Evolutionary conservation across 2,888 invertebrate genomes (phyloP).

Genomic region (Tinea pellionella): DNA sequence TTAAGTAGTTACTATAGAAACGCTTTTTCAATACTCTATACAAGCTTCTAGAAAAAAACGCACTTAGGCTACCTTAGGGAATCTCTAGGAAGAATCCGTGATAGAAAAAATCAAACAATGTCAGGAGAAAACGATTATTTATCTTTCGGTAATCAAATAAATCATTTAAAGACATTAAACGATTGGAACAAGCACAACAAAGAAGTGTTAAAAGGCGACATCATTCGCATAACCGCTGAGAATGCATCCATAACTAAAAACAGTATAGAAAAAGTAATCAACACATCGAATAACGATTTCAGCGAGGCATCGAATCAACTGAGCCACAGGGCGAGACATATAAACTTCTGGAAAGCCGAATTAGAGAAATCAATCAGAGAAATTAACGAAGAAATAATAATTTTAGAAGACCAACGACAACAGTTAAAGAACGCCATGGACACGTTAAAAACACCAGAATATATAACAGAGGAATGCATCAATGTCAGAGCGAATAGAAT

Average conservation of each 20-base stretch:
- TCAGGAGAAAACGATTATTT: slow-evolving; percentile 42
- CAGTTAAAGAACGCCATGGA: slow-evolving; percentile 58
- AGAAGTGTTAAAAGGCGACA: slow-evolving; percentile 45
- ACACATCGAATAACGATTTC: slow-evolving; percentile 49
- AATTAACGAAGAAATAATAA: slow-evolving; percentile 47
- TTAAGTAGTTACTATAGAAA: too few relatives aligned
- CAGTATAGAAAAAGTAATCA: slow-evolving; percentile 56
- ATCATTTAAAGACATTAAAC: slow-evolving; percentile 37
- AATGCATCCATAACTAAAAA: slow-evolving; percentile 57
- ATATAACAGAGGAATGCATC: slow-evolving; percentile 75
- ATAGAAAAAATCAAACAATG: too few relatives aligned
- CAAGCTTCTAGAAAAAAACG: too few relatives aligned
- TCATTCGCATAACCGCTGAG: slow-evolving; percentile 31
- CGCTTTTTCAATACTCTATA: too few relatives aligned
- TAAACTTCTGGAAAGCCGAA: slow-evolving; percentile 59
- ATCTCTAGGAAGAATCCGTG: too few relatives aligned
- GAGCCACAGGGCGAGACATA: slow-evolving; percentile 47
- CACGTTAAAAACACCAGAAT: slow-evolving; percentile 41
- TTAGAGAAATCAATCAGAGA: slow-evolving; percentile 52
- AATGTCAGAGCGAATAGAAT: slow-evolving; percentile 74
- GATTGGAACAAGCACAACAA: slow-evolving; percentile 53
- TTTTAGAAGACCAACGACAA: slow-evolving; percentile 46
- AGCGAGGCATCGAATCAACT: slow-evolving; percentile 53
- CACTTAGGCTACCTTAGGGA: too few relatives aligned
- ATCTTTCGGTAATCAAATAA: slow-evolving; percentile 44